Conservation (phyloP, 2,888 invertebrate species). For the Pristionchus exspectatus region DNA sequence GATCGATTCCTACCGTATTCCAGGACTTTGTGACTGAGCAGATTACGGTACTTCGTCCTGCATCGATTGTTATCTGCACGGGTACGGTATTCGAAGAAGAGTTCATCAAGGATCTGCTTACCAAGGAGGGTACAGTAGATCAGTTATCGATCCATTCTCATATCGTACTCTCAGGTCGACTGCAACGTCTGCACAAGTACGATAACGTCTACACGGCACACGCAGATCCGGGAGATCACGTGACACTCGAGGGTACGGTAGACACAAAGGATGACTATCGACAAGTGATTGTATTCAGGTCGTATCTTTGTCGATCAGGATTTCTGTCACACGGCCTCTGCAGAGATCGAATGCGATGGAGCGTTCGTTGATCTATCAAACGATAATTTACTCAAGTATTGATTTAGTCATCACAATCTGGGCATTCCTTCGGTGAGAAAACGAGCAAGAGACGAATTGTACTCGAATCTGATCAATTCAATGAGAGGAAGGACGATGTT, state of each 20-base stretch:
- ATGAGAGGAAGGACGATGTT: conserved; percentile 52
- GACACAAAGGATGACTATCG: conserved; percentile 1
- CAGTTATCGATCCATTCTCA: conserved; percentile 15
- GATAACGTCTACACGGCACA: conserved; percentile 32
- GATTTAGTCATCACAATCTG: conserved; percentile 25
- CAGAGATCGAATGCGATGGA: background rate
- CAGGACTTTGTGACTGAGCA: conserved; percentile 50
- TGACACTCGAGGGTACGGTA: conserved; percentile 46
- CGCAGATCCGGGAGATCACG: background rate
- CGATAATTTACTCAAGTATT: background rate
- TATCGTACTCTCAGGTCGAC: conserved; percentile 49
- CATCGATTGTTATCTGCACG: conserved; percentile 38
- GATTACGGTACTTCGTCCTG: conserved; percentile 43
- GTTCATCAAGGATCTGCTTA: conserved; percentile 16
- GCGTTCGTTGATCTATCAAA: background rate
- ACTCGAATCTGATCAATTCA: background rate
- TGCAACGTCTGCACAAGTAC: conserved; percentile 13
- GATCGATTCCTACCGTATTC: conserved; percentile 37
- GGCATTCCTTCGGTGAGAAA: conserved; percentile 9
- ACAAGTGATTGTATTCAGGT: conserved; percentile 8
- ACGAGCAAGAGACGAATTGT: conserved; percentile 44
- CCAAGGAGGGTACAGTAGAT: conserved; percentile 51
- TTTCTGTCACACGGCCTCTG: background rate
- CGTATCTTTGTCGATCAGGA: conserved; percentile 43
- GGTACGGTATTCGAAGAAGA: conserved; percentile 52